These are phyloP conservation scores for Rallus crepitans DNA, from an alignment of 2,797 vertebrate species.

Conservation along the genomic window DNA sequence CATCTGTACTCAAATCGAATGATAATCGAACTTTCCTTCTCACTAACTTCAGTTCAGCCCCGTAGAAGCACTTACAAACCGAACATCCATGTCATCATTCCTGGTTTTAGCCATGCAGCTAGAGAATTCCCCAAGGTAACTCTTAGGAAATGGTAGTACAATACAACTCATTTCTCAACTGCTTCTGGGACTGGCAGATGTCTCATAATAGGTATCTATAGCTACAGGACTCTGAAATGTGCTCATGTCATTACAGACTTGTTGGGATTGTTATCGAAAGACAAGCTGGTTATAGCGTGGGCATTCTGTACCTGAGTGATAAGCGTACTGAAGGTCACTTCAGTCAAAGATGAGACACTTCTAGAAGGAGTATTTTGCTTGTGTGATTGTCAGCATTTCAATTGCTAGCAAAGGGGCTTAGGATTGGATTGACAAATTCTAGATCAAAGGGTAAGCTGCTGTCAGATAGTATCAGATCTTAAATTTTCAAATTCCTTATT, in stretches of 20 bases:
- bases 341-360: not conserved
- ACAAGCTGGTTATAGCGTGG: not conserved
- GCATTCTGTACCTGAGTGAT: not conserved
- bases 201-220: not conserved
- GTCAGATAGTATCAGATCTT: not conserved
- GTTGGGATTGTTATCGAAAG: not conserved
- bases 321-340: not conserved
- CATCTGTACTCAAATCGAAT: not conserved
- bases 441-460: slow-evolving; percentile 2
- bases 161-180: not conserved
- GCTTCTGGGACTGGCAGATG: not conserved
- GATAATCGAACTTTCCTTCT: not conserved
- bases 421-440: not conserved
- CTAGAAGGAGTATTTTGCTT: not conserved
- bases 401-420: not conserved
- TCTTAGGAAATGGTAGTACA: not conserved
- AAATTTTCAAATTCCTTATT: not conserved
- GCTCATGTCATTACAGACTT: not conserved
- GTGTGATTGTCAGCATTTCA: not conserved
- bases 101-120: not conserved
- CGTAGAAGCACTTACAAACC: not conserved
- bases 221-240: not conserved
- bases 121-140: not conserved
- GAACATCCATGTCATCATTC: not conserved
- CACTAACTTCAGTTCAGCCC: not conserved